These are phyloP conservation scores for Percina caprodes DNA, from an alignment of 2,113 vertebrate species.

Conservation along the genomic window DNA sequence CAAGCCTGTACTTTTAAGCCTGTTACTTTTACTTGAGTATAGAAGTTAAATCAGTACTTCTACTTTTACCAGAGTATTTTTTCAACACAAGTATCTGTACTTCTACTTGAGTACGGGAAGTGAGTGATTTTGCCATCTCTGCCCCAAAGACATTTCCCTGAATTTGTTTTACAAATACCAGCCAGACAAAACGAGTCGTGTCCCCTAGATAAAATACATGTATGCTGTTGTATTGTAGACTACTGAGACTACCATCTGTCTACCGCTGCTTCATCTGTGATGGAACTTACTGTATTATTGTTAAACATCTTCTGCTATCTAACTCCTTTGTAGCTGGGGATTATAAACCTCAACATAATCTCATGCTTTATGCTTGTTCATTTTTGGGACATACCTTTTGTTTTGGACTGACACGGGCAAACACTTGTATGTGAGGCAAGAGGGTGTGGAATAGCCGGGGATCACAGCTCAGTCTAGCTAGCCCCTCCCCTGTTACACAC, in stretches of 20 bases:
- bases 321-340: neutral
- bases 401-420: slow-evolving; percentile 87
- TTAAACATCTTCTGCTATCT: neutral
- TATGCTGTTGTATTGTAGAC: neutral
- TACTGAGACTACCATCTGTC: neutral
- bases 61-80: too few species aligned
- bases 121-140: too few species aligned
- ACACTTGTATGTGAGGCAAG: slow-evolving; percentile 83
- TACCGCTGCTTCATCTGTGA: neutral
- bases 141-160: neutral
- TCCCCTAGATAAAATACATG: neutral
- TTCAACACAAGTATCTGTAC: too few species aligned
- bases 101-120: too few species aligned
- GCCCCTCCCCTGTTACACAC: slow-evolving; percentile 93
- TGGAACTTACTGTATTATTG: neutral
- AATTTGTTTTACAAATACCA: neutral
- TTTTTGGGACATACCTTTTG: slow-evolving; percentile 78
- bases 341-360: slow-evolving; percentile 8
- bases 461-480: slow-evolving; percentile 84
- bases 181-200: neutral
- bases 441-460: slow-evolving; percentile 74
- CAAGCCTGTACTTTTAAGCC: too few species aligned
- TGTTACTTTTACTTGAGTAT: too few species aligned
- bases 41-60: too few species aligned
- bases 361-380: neutral